A percentile compares a stretch with the other conserved stretches of the same genome.
Conservation (phyloP, 2,888 invertebrate genomes). For the Darwinula stevensoni region DNA sequence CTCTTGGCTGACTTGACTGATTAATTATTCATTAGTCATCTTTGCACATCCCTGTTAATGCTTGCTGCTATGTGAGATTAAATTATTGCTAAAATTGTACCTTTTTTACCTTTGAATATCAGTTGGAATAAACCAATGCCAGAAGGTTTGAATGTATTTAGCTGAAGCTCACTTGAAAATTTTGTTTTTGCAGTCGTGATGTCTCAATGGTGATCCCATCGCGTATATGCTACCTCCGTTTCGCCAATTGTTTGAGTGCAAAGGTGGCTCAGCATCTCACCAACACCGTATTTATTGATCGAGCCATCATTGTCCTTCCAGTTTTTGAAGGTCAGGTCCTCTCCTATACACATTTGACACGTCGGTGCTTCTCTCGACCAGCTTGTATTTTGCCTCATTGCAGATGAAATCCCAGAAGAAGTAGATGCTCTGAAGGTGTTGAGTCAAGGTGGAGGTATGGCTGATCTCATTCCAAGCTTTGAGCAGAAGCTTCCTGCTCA, state of each 20-base stretch:
- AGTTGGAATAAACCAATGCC: no score
- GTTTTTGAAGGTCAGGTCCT: conserved; percentile 27
- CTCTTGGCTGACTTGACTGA: no score
- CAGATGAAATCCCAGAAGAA: conserved; percentile 80
- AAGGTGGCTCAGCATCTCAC: conserved; percentile 93
- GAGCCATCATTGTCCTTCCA: conserved; percentile 81
- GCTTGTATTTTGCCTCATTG: conserved; percentile 8
- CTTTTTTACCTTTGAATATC: no score
- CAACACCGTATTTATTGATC: conserved; percentile 93
- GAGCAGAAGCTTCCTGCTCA: conserved; percentile 69
- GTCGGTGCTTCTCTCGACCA: not conserved
- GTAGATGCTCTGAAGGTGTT: conserved; percentile 72
- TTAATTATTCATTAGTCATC: no score
- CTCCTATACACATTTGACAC: not conserved
- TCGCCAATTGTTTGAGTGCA: conserved; percentile 55
- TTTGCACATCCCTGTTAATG: no score
- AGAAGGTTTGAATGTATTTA: no score
- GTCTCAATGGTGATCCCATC: conserved; percentile 69
- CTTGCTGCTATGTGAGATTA: no score
- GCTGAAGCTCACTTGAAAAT: no score
- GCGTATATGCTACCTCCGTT: conserved; percentile 86
- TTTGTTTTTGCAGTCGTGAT: conserved; percentile 29
- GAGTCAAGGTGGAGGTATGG: conserved; percentile 59
- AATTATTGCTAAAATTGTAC: no score
- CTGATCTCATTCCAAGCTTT: conserved; percentile 35